phyloP scores from a whole-genome alignment of 2,797 vertebrate genomes.

The Myotis pilosus region DNA sequence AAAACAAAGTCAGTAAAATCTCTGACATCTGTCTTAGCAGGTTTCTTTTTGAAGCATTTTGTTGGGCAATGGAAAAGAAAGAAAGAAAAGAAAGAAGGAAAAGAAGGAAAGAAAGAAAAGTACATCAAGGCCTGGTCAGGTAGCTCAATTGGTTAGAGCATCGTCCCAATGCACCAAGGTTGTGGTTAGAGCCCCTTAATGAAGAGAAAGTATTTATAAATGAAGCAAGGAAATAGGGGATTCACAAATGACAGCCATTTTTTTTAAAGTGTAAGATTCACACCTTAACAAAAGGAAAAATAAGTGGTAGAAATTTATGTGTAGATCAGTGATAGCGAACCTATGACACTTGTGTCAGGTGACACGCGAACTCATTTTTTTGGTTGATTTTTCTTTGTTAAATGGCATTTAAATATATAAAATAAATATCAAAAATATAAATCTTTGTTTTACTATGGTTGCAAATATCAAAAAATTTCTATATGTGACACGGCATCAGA shows the following conservation, averaged over 20 bases:
- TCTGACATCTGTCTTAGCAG: neutral
- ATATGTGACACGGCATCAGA: no score
- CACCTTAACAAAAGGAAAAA: neutral
- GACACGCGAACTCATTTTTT: no score
- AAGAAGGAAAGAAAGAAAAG: neutral
- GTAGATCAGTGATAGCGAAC: neutral
- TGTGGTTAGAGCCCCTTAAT: neutral
- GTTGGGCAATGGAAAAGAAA: neutral
- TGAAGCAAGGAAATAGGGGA: neutral
- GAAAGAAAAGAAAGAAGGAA: no score
- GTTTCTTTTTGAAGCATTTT: neutral
- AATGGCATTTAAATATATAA: no score
- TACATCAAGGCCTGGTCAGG: neutral
- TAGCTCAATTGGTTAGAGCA: neutral
- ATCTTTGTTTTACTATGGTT: no score
- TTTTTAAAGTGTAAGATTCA: neutral
- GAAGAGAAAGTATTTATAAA: constrained; percentile 27
- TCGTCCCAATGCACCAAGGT: neutral
- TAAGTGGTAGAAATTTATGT: neutral
- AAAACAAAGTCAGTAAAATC: neutral
- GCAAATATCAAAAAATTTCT: no score
- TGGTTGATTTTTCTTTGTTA: no score
- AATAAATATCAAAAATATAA: no score
- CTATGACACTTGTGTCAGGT: no score
- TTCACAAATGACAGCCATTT: constrained; percentile 25